A percentile compares a stretch with the other conserved stretches of the same genome.
Evolutionary conservation across 2,888 invertebrate species (phyloP).

Genomic region (Melieria crassipennis): DNA sequence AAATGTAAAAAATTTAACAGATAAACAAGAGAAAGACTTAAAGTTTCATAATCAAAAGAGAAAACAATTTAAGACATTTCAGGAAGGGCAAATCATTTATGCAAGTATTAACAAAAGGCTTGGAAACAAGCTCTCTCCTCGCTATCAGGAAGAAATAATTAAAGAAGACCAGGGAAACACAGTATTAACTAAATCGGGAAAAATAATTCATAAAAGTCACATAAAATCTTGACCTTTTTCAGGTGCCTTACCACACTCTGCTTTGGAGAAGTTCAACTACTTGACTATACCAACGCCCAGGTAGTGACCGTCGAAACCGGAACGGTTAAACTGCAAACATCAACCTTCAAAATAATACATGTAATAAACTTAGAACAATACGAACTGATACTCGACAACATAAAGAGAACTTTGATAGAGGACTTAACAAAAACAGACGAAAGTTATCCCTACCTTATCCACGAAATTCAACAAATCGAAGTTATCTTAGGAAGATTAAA

Average conservation of each 20-base stretch:
- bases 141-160: constrained; percentile 27
- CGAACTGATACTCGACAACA: no score
- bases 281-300: no score
- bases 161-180: constrained; percentile 26
- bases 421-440: no score
- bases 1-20: constrained; percentile 6
- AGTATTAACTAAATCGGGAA: constrained; percentile 19
- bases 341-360: no score
- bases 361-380: no score
- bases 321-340: no score
- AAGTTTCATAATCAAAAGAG: constrained; percentile 26
- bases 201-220: constrained; percentile 20
- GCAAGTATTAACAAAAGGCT: constrained; percentile 27
- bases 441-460: no score
- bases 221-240: constrained; percentile 15
- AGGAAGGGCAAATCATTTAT: constrained; percentile 20
- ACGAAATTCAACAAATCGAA: no score
- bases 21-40: constrained; percentile 24
- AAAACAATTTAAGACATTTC: constrained; percentile 14
- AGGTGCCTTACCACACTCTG: constrained; percentile 5
- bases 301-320: no score
- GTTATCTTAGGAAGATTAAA: no score
- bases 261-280: neutral
- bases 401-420: no score
- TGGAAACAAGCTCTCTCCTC: constrained; percentile 27